Base-by-base conservation (phyloP, 2,888 invertebrate genomes). In the Dorcus parallelipipedus region DNA sequence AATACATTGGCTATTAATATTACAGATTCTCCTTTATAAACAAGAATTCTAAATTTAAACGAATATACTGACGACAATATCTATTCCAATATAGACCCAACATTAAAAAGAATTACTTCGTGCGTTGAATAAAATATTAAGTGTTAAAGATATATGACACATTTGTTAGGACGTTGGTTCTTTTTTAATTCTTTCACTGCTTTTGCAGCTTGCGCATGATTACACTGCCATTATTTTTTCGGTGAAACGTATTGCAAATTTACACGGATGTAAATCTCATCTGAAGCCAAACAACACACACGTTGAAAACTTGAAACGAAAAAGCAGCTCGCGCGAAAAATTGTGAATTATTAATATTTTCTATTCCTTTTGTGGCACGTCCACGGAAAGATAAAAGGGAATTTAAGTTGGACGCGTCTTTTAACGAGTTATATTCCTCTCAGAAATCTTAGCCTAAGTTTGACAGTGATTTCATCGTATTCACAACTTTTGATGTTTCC, bases 111-210 rank as follows among this genome's bases (percentile, higher is more conserved):
- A 45, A 56, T 39, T 53, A 54, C 49, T 52, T 45, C 60, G 52
- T 17, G 57, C 55, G 64, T 61, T 52, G 54, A 59, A 56, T 64
- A 64, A 64, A 61, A 58, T 64, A 61, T 48, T 59, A 49, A 45
- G 53, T 60, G 59, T 48, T 62, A 57, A 61, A 3, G 45, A 45
- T 23, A 45, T 23, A 20, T 10, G 45, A 45, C 45, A 20, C 45
- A 45, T 10, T 45, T 23, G n/a, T 10, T 45, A 9, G 45, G 26
- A 33, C 26, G 26, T 33, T 33, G 26, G 26, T 33, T 33, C 26
- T 33, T 33, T 33, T 33, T 33, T 33, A 33, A 33, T 33, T 33
- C 26, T 33, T 33, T 33, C 5, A 7, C 26, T 33, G 26, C 26
- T 33, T 33, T 33, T 33, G 26, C 26, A 6, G 26, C 7, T 33